Conservation (phyloP, 2,888 invertebrate species). For the Drosophila monieri region DNA sequence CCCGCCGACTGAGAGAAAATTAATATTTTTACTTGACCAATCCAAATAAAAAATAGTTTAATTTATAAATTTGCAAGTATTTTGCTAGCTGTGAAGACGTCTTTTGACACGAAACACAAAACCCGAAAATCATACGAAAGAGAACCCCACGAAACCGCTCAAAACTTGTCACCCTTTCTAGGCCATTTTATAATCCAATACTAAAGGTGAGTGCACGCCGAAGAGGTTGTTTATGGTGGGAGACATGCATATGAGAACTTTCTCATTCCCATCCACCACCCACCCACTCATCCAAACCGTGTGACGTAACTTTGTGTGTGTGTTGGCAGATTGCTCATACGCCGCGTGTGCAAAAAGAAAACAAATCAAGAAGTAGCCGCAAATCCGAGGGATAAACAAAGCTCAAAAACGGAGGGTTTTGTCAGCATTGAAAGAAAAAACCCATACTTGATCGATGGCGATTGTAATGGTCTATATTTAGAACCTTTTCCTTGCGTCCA, state of each 20-base stretch:
- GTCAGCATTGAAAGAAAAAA: slow-evolving; percentile 16
- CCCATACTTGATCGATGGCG: slow-evolving; percentile 32
- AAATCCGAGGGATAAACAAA: slow-evolving; percentile 42
- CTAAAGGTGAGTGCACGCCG: slow-evolving; percentile 69
- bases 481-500: slow-evolving; percentile 11
- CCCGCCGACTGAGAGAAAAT: slow-evolving; percentile 31
- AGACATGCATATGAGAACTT: slow-evolving; percentile 25
- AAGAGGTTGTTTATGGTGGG: slow-evolving; percentile 36
- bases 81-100: slow-evolving; percentile 35
- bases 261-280: slow-evolving; percentile 1
- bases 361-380: slow-evolving; percentile 39
- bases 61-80: slow-evolving; percentile 23
- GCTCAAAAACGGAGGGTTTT: slow-evolving; percentile 15
- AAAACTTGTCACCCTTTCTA: slow-evolving; percentile 26
- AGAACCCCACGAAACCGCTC: slow-evolving; percentile 15
- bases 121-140: neutral
- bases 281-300: slow-evolving; percentile 20
- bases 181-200: slow-evolving; percentile 38
- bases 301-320: slow-evolving; percentile 42
- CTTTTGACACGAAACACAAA: slow-evolving; percentile 49
- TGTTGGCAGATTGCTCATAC: slow-evolving; percentile 66
- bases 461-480: slow-evolving; percentile 30
- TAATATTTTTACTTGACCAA: slow-evolving; percentile 33
- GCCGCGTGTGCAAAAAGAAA: slow-evolving; percentile 55
- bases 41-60: slow-evolving; percentile 30